A percentile compares a stretch with the other conserved stretches of the same genome.
Conservation (phyloP, 2,797 vertebrate genomes). For the Pseudopleuronectes americanus region DNA sequence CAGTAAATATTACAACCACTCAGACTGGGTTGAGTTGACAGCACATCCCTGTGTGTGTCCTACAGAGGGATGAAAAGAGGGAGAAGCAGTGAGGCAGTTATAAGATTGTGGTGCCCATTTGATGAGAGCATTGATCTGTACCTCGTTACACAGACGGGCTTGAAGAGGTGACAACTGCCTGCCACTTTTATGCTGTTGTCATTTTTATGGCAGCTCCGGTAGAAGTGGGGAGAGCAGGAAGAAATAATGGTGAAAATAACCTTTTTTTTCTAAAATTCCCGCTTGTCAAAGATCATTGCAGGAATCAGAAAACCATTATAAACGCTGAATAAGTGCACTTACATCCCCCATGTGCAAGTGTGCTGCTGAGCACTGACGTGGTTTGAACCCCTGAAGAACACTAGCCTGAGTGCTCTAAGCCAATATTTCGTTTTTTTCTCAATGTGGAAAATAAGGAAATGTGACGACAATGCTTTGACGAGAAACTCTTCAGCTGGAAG, state of each 20-base stretch:
- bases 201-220: slow-evolving; percentile 26
- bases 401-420: slow-evolving; percentile 39
- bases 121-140: slow-evolving; percentile 67
- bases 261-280: slow-evolving; percentile 6
- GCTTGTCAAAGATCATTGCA: slow-evolving; percentile 29
- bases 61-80: slow-evolving; percentile 35
- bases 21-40: slow-evolving; percentile 44
- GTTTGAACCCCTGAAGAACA: slow-evolving; percentile 34
- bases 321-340: no score
- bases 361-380: slow-evolving; percentile 28
- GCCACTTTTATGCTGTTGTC: slow-evolving; percentile 33
- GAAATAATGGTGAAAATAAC: slow-evolving; percentile 22
- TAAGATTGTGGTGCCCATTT: slow-evolving; percentile 37
- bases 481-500: slow-evolving; percentile 33
- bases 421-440: slow-evolving; percentile 46
- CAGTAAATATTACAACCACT: slow-evolving; percentile 47
- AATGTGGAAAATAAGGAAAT: slow-evolving; percentile 41
- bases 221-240: slow-evolving; percentile 10
- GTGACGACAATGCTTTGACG: slow-evolving; percentile 30
- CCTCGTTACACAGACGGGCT: slow-evolving; percentile 41
- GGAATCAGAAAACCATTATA: slow-evolving; percentile 14
- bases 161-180: slow-evolving; percentile 46
- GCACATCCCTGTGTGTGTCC: slow-evolving; percentile 20
- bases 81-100: slow-evolving; percentile 42
- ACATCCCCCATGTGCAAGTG: neutral